Evolutionary conservation across 2,113 vertebrate species (phyloP).

Genomic region (Hippolais icterina): DNA sequence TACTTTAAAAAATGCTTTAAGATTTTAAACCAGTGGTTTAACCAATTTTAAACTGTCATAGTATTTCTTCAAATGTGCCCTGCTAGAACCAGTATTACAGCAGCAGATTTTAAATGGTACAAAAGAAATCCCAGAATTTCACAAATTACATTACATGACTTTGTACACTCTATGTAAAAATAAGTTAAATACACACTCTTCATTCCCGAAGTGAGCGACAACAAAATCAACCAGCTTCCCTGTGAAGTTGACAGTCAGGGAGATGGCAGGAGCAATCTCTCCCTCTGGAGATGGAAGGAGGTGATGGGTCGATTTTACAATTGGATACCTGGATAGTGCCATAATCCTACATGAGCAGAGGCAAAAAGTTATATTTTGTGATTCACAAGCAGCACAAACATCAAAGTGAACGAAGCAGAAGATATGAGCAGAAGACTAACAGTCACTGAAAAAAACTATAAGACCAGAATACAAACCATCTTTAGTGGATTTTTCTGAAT

Average conservation of each 20-base stretch:
- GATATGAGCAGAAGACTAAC: background rate
- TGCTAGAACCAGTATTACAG: background rate
- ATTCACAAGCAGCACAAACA: background rate
- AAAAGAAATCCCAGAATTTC: background rate
- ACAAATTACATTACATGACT: background rate
- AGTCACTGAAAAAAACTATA: background rate
- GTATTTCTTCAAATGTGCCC: background rate
- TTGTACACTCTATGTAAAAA: background rate
- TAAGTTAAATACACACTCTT: conserved; percentile 65
- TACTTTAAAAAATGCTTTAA: background rate
- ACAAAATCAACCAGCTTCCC: conserved; percentile 72
- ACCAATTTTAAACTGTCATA: background rate
- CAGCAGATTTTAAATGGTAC: background rate
- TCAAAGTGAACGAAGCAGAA: background rate
- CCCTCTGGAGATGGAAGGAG: conserved; percentile 77
- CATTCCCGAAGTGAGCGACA: conserved; percentile 77
- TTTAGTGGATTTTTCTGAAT: background rate
- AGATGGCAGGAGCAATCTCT: conserved; percentile 77
- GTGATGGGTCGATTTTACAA: conserved; percentile 75
- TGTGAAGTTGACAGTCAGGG: conserved; percentile 72
- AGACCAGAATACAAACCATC: background rate
- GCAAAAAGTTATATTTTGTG: background rate
- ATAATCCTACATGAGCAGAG: conserved; percentile 62
- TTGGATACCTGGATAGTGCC: conserved; percentile 72
- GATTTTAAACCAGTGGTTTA: background rate